A percentile compares a stretch with the other conserved stretches of the same genome.
Conservation (phyloP, 1,140 invertebrate species). For the Phymastichus coffea region DNA sequence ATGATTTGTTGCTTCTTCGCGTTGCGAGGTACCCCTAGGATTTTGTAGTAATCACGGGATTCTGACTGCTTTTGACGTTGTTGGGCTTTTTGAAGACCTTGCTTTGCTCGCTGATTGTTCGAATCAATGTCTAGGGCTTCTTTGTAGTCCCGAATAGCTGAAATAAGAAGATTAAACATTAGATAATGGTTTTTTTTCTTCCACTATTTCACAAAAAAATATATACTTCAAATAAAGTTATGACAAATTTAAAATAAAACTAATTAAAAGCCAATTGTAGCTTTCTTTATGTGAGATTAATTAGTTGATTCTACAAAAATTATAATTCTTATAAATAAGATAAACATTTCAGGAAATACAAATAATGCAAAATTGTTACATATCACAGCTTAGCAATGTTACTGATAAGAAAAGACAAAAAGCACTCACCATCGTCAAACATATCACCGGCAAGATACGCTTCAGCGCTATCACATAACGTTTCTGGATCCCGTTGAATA, state of each 20-base stretch:
- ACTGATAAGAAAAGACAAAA: not conserved
- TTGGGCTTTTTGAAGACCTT: constrained; percentile 86
- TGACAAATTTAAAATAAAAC: no score
- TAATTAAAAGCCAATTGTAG: no score
- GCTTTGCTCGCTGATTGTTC: constrained; percentile 78
- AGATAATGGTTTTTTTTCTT: no score
- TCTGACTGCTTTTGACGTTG: constrained; percentile 93
- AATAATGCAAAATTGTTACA: not conserved
- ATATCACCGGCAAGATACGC: constrained; percentile 87
- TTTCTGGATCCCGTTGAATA: constrained; percentile 73
- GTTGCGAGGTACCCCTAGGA: constrained; percentile 80
- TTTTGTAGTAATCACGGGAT: constrained; percentile 98
- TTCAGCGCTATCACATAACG: constrained; percentile 90
- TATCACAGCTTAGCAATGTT: not conserved
- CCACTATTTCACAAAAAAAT: constrained; percentile 5
- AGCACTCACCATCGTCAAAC: constrained; percentile 82
- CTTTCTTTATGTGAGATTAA: no score
- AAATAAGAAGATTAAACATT: no score
- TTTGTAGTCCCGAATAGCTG: constrained; percentile 85
- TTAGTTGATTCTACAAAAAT: no score
- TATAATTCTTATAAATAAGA: not conserved
- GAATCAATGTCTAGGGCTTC: constrained; percentile 85
- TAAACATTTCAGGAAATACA: not conserved
- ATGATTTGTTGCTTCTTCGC: constrained; percentile 91
- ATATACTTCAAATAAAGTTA: constrained; percentile 13